phyloP scores from a whole-genome alignment of 2,113 vertebrate genomes.

The Ceuthmochares aereus region DNA sequence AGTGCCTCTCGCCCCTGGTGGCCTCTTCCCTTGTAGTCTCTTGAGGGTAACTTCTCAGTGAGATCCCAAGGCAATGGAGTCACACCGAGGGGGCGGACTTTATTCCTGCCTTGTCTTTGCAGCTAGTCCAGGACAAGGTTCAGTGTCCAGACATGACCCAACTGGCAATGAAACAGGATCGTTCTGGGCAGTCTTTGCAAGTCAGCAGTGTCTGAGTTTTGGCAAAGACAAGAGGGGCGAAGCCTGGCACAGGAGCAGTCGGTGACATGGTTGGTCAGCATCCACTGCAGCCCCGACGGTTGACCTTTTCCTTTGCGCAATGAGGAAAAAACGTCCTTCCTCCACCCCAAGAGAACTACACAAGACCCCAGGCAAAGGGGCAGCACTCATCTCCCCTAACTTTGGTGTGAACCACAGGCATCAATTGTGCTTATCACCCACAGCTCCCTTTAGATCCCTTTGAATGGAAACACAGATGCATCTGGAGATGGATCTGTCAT shows the following conservation, averaged over 20 bases:
- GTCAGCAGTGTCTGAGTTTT: conserved; percentile 32
- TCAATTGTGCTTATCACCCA: not conserved
- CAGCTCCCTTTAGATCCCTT: accelerated
- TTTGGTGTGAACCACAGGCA: not conserved
- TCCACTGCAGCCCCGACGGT: not conserved
- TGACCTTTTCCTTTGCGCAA: not conserved
- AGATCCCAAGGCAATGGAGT: not conserved
- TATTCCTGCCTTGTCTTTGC: not conserved
- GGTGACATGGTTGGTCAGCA: not conserved
- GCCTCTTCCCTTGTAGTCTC: not conserved
- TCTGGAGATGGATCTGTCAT: not conserved
- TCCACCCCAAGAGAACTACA: not conserved
- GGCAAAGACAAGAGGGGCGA: not conserved
- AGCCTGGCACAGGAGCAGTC: not conserved
- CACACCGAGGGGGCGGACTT: not conserved
- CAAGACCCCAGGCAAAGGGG: not conserved
- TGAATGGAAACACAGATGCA: accelerated
- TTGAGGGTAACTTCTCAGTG: not conserved
- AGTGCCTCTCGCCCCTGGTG: not conserved
- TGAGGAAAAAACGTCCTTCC: not conserved
- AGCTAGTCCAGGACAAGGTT: conserved; percentile 45
- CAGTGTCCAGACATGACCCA: not conserved
- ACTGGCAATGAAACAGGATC: not conserved
- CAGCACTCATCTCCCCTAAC: not conserved
- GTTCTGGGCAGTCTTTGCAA: not conserved